Percentiles rank a stretch among this genome's conserved stretches.
These are phyloP conservation scores for Eufriesea mexicana DNA, from an alignment of 1,140 invertebrate genomes.

Conservation along the genomic window DNA sequence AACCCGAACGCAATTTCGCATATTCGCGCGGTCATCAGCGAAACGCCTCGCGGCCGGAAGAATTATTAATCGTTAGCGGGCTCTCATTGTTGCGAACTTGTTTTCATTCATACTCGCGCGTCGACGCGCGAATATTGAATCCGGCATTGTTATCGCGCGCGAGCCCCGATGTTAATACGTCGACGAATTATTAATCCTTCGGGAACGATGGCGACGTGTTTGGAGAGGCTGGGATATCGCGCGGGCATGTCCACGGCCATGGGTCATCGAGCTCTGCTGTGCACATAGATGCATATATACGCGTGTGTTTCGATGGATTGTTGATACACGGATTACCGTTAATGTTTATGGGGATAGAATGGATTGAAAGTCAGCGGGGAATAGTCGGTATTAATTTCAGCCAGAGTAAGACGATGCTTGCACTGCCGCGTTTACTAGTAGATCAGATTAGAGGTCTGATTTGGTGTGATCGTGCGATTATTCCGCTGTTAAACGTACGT, in stretches of 20 bases:
- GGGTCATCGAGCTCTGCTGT: too few species aligned
- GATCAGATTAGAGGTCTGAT: too few species aligned
- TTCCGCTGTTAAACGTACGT: too few species aligned
- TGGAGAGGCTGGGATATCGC: neutral
- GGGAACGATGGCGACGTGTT: neutral
- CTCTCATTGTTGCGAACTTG: conserved; percentile 8
- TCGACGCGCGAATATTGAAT: conserved; percentile 17
- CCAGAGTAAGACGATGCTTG: neutral
- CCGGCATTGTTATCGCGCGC: neutral
- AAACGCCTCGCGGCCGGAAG: neutral
- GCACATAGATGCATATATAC: too few species aligned
- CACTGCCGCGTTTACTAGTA: too few species aligned
- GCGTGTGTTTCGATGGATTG: neutral
- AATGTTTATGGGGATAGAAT: neutral
- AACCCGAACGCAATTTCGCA: neutral
- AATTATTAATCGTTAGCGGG: conserved; percentile 32
- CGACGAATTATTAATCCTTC: conserved; percentile 27
- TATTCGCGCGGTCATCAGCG: neutral
- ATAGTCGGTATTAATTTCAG: neutral
- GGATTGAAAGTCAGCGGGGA: neutral
- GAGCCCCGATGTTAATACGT: conserved; percentile 14
- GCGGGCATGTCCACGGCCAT: too few species aligned
- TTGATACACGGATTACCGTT: neutral
- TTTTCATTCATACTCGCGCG: conserved; percentile 10
- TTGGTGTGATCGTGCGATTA: too few species aligned